phyloP scores from a whole-genome alignment of 1,140 invertebrate species.

The Drosophila saltans region DNA sequence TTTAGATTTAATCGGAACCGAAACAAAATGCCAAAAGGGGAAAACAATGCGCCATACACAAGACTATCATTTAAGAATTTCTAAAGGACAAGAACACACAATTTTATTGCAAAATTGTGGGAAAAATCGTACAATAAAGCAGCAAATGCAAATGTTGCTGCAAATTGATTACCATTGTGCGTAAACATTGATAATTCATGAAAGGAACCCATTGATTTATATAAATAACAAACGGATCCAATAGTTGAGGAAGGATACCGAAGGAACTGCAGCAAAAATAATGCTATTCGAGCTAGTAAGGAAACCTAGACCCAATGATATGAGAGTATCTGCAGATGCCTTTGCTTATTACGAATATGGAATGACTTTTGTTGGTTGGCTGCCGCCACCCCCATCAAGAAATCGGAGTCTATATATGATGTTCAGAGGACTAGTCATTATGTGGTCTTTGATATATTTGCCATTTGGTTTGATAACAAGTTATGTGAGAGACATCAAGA shows the following conservation, averaged over 20 bases:
- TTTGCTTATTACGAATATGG: conserved; percentile 36
- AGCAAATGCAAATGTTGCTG: not conserved
- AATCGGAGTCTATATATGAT: not conserved
- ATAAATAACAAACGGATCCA: not conserved
- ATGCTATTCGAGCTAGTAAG: conserved; percentile 36
- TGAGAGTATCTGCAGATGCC: conserved; percentile 27
- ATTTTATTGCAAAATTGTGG: not conserved
- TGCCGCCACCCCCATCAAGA: conserved; percentile 12
- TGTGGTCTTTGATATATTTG: conserved; percentile 23
- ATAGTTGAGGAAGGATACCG: not conserved
- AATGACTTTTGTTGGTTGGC: conserved; percentile 45
- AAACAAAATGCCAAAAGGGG: too few relatives aligned
- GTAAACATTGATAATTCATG: not conserved
- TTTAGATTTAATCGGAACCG: too few relatives aligned
- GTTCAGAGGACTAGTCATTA: not conserved
- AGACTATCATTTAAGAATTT: too few relatives aligned
- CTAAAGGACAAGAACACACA: not conserved
- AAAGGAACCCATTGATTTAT: not conserved
- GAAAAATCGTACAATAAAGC: not conserved
- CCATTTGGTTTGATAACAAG: conserved; percentile 36
- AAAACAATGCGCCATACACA: too few relatives aligned
- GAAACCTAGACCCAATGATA: conserved; percentile 12
- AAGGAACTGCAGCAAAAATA: not conserved
- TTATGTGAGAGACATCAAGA: conserved; percentile 36
- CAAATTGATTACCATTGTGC: not conserved